Conservation (phyloP, 2,113 vertebrate genomes). For the Cacatua alba region DNA sequence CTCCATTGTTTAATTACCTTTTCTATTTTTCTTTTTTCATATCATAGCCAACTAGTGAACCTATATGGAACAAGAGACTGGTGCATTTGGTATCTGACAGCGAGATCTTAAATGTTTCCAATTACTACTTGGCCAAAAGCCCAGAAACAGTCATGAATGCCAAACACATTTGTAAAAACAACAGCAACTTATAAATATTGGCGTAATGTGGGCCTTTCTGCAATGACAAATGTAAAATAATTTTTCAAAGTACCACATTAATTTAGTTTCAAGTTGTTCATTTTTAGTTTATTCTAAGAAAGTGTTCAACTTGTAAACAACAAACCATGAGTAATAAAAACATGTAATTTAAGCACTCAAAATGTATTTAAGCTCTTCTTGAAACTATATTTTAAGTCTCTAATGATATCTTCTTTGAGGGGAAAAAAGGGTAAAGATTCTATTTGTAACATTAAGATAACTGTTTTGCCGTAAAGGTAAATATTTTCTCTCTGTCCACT, state of each 20-base stretch:
- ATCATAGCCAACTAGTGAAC: background rate
- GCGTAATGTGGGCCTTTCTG: background rate
- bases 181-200: constrained; percentile 46
- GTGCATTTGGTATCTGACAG: background rate
- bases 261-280: background rate
- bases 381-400: background rate
- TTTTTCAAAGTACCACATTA: background rate
- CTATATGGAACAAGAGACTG: background rate
- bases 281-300: background rate
- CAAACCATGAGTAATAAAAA: background rate
- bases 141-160: constrained; percentile 19
- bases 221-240: background rate
- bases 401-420: background rate
- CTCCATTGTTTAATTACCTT: background rate
- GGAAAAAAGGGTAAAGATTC: background rate
- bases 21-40: background rate
- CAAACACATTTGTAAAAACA: constrained; percentile 36
- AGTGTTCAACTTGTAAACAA: background rate
- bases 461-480: background rate
- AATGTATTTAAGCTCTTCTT: background rate
- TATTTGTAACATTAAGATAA: background rate
- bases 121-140: constrained; percentile 43
- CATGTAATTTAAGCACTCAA: background rate
- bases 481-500: background rate
- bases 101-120: constrained; percentile 3